These are phyloP conservation scores for Clarias laeviceps DNA, from an alignment of 2,797 vertebrate species.

Conservation along the genomic window DNA sequence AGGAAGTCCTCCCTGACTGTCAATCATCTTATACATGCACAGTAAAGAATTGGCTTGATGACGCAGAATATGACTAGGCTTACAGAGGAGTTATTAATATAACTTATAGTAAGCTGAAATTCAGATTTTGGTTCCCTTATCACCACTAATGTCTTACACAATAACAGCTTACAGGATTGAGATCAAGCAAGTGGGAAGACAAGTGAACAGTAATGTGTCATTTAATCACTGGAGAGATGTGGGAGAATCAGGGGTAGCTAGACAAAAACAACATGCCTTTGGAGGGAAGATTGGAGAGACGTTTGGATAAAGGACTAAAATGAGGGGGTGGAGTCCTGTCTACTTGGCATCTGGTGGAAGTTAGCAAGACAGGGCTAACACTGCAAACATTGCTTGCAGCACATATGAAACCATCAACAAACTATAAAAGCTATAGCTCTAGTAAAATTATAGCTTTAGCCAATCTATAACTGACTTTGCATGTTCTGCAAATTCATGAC, in stretches of 20 bases:
- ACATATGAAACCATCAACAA: not conserved
- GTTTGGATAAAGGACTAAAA: not conserved
- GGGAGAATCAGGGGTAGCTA: not conserved
- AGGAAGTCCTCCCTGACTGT: not conserved
- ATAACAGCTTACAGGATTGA: not conserved
- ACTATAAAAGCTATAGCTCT: not conserved
- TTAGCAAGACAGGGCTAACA: not conserved
- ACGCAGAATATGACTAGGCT: not conserved
- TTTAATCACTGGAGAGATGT: not conserved
- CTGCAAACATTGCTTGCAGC: not conserved
- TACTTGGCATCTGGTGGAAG: not conserved
- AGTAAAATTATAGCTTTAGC: not conserved
- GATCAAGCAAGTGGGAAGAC: not conserved
- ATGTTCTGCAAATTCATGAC: not conserved
- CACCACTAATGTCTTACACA: not conserved
- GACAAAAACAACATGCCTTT: constrained; percentile 7
- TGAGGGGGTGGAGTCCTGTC: not conserved
- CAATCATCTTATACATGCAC: not conserved
- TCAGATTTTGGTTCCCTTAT: not conserved
- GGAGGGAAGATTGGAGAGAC: not conserved
- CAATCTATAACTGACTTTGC: not conserved
- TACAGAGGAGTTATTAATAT: not conserved
- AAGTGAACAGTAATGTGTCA: not conserved
- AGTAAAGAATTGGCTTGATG: not conserved
- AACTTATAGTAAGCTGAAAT: not conserved